These are phyloP conservation scores for Microcebus murinus DNA, from an alignment of 2,113 vertebrate species.

Conservation along the genomic window DNA sequence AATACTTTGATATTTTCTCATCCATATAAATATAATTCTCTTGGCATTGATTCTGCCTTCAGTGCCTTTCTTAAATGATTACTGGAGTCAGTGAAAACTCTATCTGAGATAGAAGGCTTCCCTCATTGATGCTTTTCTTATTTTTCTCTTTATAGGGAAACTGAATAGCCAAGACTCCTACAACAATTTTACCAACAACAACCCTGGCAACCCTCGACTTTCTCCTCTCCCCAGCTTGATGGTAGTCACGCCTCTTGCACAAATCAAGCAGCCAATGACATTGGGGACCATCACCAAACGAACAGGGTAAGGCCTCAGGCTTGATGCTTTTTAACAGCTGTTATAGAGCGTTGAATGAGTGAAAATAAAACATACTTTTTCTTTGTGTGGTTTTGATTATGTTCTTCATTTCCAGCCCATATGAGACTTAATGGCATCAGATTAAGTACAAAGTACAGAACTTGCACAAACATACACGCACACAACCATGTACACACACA, in stretches of 20 bases:
- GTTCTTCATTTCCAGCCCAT: slow-evolving; percentile 41
- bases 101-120: not conserved
- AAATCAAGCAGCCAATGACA: slow-evolving; percentile 99
- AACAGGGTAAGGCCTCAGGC: slow-evolving; percentile 90
- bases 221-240: slow-evolving; percentile 94
- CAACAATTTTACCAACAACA: slow-evolving; percentile 98
- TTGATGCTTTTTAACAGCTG: not conserved
- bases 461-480: not conserved
- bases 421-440: slow-evolving; percentile 17
- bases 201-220: slow-evolving; percentile 95
- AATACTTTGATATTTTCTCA: not conserved
- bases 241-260: slow-evolving; percentile 94
- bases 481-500: not conserved
- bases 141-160: slow-evolving; percentile 83
- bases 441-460: slow-evolving; percentile 40
- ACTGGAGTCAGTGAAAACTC: not conserved
- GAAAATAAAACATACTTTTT: slow-evolving; percentile 10
- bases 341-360: not conserved
- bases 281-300: slow-evolving; percentile 98
- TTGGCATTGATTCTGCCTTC: not conserved
- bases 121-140: slow-evolving; percentile 27
- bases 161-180: slow-evolving; percentile 96
- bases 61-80: slow-evolving; percentile 27
- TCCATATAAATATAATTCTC: not conserved
- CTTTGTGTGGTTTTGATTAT: slow-evolving; percentile 48